Percentiles rank a stretch among this genome's conserved stretches.
These are phyloP conservation scores for Pristionchus japonicus DNA, from an alignment of 2,888 invertebrate genomes.

Conservation along the genomic window DNA sequence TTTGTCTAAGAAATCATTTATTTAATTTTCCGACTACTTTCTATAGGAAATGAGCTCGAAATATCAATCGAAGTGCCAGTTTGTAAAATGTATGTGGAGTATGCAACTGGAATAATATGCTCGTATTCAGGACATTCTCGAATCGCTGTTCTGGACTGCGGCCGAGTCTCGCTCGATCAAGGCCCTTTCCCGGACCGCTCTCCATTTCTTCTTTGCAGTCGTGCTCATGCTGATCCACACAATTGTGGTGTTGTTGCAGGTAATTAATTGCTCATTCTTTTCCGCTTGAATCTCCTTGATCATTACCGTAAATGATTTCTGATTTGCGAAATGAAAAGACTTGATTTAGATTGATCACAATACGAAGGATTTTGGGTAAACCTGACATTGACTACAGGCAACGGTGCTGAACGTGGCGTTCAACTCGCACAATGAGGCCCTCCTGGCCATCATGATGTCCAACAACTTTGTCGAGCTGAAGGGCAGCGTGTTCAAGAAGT, in stretches of 20 bases:
- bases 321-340: too few species aligned
- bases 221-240: slow-evolving; percentile 84
- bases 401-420: slow-evolving; percentile 98
- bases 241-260: slow-evolving; percentile 84
- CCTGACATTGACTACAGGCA: slow-evolving; percentile 85
- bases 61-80: too few species aligned
- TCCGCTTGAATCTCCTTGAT: neutral
- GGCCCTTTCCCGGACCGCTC: slow-evolving; percentile 80
- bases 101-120: too few species aligned
- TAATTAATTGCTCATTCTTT: slow-evolving; percentile 64
- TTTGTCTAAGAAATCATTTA: too few species aligned
- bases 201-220: slow-evolving; percentile 91
- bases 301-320: too few species aligned
- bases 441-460: slow-evolving; percentile 99
- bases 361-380: too few species aligned
- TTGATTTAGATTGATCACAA: too few species aligned
- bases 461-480: slow-evolving; percentile 99
- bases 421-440: slow-evolving; percentile 97
- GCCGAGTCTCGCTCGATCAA: slow-evolving; percentile 84
- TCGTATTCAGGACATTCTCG: slow-evolving; percentile 98
- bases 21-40: too few species aligned
- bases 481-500: slow-evolving; percentile 97
- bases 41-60: too few species aligned
- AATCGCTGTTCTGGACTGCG: slow-evolving; percentile 98
- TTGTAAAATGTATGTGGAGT: too few species aligned